These are phyloP conservation scores for Alsophila aescularia DNA, from an alignment of 2,888 invertebrate genomes.

Conservation along the genomic window DNA sequence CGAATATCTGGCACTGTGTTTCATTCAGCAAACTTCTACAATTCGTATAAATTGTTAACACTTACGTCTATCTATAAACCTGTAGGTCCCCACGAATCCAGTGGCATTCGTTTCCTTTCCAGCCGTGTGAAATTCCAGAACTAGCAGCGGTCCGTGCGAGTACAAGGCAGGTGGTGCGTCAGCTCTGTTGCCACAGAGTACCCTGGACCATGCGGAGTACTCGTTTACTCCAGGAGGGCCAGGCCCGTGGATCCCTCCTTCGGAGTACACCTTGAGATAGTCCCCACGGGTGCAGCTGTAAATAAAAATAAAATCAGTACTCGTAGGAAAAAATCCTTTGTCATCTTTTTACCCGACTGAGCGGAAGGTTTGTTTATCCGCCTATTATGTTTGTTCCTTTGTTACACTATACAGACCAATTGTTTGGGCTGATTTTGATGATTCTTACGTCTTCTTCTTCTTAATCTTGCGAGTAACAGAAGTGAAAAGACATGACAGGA, in stretches of 20 bases:
- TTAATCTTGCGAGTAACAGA: no score
- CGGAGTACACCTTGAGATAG: slow-evolving; percentile 90
- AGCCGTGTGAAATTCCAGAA: slow-evolving; percentile 89
- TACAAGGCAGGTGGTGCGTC: slow-evolving; percentile 89
- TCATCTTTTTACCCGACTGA: no score
- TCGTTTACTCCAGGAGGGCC: slow-evolving; percentile 90
- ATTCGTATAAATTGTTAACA: neutral
- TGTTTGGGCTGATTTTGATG: no score
- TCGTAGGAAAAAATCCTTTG: no score
- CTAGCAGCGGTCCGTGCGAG: slow-evolving; percentile 89
- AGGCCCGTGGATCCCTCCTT: slow-evolving; percentile 88
- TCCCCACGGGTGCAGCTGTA: slow-evolving; percentile 90
- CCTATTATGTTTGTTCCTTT: no score
- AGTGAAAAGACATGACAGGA: no score
- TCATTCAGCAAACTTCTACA: neutral
- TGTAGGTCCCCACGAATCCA: slow-evolving; percentile 90
- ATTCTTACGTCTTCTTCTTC: no score
- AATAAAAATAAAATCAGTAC: no score
- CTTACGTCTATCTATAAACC: slow-evolving; percentile 89
- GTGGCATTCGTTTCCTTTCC: slow-evolving; percentile 80
- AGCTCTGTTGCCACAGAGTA: slow-evolving; percentile 88
- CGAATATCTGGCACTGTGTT: neutral
- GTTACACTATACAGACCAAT: no score
- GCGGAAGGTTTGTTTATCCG: no score
- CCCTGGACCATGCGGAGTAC: slow-evolving; percentile 89